phyloP scores from a whole-genome alignment of 1,140 invertebrate genomes.

The Drosophila pseudoananassae region DNA sequence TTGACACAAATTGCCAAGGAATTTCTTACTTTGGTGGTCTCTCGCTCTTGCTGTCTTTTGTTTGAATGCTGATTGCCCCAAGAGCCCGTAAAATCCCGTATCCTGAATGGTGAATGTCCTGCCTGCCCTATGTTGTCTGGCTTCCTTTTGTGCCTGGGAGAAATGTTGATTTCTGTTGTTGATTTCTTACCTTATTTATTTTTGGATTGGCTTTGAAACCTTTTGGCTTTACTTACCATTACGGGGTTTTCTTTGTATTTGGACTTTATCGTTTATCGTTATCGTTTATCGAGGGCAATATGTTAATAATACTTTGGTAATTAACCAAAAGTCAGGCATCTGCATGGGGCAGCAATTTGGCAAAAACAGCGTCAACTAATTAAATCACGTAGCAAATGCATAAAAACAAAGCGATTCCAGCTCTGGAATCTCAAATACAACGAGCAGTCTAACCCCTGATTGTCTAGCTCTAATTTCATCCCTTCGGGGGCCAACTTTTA shows the following conservation, averaged over 20 bases:
- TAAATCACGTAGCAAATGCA: slow-evolving; percentile 81
- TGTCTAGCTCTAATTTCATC: slow-evolving; percentile 13
- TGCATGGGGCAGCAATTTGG: slow-evolving; percentile 51
- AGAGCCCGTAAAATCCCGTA: slow-evolving; percentile 30
- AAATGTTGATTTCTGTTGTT: slow-evolving; percentile 35
- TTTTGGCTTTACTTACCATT: slow-evolving; percentile 8
- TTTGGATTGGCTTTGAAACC: slow-evolving; percentile 36
- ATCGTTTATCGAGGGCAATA: slow-evolving; percentile 48
- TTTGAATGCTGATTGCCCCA: slow-evolving; percentile 53
- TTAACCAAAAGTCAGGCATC: slow-evolving; percentile 63
- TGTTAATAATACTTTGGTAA: slow-evolving; percentile 63
- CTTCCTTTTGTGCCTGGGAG: slow-evolving; percentile 15
- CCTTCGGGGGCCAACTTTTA: slow-evolving; percentile 56
- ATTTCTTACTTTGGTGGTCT: slow-evolving; percentile 10
- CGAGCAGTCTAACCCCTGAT: background rate
- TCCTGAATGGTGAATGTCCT: background rate
- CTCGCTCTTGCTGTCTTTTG: slow-evolving; percentile 2
- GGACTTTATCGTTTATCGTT: slow-evolving; percentile 9
- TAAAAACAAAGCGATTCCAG: slow-evolving; percentile 65
- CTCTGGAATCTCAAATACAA: slow-evolving; percentile 4
- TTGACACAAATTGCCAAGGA: slow-evolving; percentile 33
- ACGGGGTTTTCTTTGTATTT: slow-evolving; percentile 33
- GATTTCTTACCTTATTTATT: slow-evolving; percentile 66
- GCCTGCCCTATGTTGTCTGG: background rate
- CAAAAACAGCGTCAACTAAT: slow-evolving; percentile 61